phyloP scores from a whole-genome alignment of 2,113 vertebrate species.

The Sceloporus undulatus region DNA sequence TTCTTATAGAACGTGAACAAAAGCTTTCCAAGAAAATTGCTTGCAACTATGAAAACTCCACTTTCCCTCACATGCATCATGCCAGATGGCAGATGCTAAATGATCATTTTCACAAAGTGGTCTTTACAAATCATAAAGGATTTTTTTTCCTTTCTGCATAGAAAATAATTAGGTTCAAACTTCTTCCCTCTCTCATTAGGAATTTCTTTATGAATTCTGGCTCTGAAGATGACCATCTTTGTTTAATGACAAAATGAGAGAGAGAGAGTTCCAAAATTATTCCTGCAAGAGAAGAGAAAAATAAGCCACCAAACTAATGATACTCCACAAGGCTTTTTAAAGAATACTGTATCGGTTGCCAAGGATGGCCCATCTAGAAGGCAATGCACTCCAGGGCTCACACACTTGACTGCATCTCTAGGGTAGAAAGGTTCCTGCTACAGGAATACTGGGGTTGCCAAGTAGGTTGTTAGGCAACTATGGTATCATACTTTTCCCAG shows the following conservation, averaged over 20 bases:
- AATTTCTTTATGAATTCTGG: neutral
- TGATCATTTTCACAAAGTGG: slow-evolving; percentile 59
- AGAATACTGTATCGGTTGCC: neutral
- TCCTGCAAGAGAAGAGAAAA: fast-evolving
- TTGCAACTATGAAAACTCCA: slow-evolving; percentile 66
- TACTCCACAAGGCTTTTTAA: fast-evolving
- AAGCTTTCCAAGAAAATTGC: slow-evolving; percentile 67
- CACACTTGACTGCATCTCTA: neutral
- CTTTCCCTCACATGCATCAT: slow-evolving; percentile 59
- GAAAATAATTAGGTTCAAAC: slow-evolving; percentile 59
- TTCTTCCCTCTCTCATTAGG: slow-evolving; percentile 54
- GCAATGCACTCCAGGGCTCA: neutral
- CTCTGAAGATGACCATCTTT: slow-evolving; percentile 25
- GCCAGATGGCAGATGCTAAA: slow-evolving; percentile 69
- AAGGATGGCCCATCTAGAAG: neutral
- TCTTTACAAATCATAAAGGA: slow-evolving; percentile 59
- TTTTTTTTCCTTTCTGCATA: slow-evolving; percentile 59
- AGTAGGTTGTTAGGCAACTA: neutral
- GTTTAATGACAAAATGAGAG: slow-evolving; percentile 4
- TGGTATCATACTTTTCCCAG: neutral
- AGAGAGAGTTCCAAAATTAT: neutral
- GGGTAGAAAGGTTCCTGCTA: neutral
- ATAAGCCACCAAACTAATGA: fast-evolving
- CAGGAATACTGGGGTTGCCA: neutral
- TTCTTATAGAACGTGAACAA: slow-evolving; percentile 66